Evolutionary conservation across 2,797 vertebrate genomes (phyloP).

Genomic region (Karalla daura): DNA sequence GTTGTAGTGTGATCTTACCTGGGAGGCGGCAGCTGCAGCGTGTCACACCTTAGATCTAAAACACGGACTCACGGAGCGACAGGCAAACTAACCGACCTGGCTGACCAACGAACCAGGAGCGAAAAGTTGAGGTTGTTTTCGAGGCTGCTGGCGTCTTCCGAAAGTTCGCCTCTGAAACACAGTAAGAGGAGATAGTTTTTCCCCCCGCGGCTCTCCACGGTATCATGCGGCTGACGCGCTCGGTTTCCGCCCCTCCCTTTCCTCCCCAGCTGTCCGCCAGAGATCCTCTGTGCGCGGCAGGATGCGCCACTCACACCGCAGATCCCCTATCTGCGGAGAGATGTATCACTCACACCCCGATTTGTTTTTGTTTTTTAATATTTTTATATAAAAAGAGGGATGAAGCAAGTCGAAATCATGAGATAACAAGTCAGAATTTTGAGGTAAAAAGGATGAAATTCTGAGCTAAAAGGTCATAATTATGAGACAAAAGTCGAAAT

Average conservation of each 20-base stretch:
- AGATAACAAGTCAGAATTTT: too few relatives aligned
- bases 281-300: constrained; percentile 37
- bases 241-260: constrained; percentile 70
- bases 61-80: too few relatives aligned
- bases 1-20: constrained; percentile 56
- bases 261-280: background rate
- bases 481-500: too few relatives aligned
- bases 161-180: constrained; percentile 11
- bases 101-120: background rate
- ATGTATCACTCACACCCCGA: too few relatives aligned
- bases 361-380: too few relatives aligned
- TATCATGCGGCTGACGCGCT: constrained; percentile 39
- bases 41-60: too few relatives aligned
- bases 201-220: constrained; percentile 38
- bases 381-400: too few relatives aligned
- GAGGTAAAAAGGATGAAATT: too few relatives aligned
- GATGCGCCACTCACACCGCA: background rate
- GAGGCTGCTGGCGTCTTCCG: background rate
- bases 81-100: too few relatives aligned
- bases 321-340: background rate
- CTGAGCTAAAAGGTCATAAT: too few relatives aligned
- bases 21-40: constrained; percentile 25
- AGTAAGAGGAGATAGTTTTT: constrained; percentile 12
- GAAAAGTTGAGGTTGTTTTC: background rate
- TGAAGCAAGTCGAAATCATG: too few relatives aligned